Conservation (phyloP, 2,113 vertebrate genomes). For the Dryoscopus gambensis region DNA sequence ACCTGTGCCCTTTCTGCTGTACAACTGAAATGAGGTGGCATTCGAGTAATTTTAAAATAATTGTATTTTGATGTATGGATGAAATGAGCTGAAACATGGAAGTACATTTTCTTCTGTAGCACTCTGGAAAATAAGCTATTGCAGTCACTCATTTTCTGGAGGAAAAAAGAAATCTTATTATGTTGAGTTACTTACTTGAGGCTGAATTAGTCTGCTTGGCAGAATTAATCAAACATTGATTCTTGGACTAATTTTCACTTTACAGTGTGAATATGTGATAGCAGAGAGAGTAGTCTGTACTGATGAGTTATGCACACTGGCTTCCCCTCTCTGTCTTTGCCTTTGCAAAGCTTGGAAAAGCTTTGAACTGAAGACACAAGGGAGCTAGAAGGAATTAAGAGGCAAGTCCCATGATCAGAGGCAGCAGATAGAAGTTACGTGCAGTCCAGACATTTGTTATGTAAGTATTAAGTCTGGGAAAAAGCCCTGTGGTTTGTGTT, state of each 20-base stretch:
- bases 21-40: not conserved
- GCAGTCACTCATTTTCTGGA: not conserved
- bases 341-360: not conserved
- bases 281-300: not conserved
- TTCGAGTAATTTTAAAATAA: not conserved
- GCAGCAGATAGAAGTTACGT: not conserved
- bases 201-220: not conserved
- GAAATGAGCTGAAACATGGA: conserved; percentile 9
- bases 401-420: not conserved
- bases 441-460: not conserved
- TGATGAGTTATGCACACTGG: not conserved
- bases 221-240: conserved; percentile 50
- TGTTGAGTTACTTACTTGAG: conserved; percentile 9
- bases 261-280: not conserved
- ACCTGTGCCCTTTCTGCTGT: not conserved
- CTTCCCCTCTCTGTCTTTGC: not conserved
- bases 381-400: not conserved
- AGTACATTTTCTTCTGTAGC: conserved; percentile 8
- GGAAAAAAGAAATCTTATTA: not conserved
- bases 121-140: conserved; percentile 7
- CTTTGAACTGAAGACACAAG: not conserved
- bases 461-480: not conserved
- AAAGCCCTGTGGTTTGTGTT: not conserved
- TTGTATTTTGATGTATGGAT: conserved; percentile 6
- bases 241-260: conserved; percentile 37